Evolutionary conservation across 2,797 vertebrate genomes (phyloP).

Genomic region (Chelon labrosus): DNA sequence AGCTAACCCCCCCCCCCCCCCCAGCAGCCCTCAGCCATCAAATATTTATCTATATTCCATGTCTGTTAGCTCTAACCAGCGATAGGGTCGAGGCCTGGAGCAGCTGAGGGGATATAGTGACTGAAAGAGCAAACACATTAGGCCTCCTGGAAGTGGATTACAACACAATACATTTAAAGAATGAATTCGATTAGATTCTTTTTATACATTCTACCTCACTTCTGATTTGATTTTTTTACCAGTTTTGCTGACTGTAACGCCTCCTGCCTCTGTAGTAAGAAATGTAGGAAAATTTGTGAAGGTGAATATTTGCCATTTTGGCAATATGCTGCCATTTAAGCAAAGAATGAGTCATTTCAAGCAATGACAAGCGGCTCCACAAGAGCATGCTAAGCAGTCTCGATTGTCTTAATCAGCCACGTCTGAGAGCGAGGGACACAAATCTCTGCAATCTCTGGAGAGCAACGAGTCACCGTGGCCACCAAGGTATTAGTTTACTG

Average conservation of each 20-base stretch:
- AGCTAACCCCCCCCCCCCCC: constrained; percentile 31
- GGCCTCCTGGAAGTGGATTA: not conserved
- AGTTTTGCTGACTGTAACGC: not conserved
- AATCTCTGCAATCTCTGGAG: no score
- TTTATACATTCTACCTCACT: no score
- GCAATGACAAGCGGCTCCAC: not conserved
- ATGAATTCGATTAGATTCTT: no score
- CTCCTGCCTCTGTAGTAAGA: no score
- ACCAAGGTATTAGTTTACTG: no score
- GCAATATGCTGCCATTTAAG: not conserved
- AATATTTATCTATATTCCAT: constrained; percentile 56
- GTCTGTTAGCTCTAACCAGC: constrained; percentile 37
- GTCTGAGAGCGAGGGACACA: no score
- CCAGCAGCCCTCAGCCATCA: constrained; percentile 34
- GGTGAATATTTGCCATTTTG: no score
- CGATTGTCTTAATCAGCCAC: no score
- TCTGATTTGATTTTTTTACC: no score
- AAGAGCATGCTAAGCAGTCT: no score
- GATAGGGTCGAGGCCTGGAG: constrained; percentile 35
- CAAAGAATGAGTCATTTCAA: not conserved
- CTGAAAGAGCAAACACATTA: constrained; percentile 17
- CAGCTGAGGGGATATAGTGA: constrained; percentile 7
- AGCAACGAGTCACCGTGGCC: no score
- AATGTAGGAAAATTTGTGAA: no score
- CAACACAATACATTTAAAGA: not conserved